Percentiles rank a stretch among this genome's conserved stretches.
phyloP scores from a whole-genome alignment of 2,888 invertebrate genomes.

The Zootermopsis nevadensis region DNA sequence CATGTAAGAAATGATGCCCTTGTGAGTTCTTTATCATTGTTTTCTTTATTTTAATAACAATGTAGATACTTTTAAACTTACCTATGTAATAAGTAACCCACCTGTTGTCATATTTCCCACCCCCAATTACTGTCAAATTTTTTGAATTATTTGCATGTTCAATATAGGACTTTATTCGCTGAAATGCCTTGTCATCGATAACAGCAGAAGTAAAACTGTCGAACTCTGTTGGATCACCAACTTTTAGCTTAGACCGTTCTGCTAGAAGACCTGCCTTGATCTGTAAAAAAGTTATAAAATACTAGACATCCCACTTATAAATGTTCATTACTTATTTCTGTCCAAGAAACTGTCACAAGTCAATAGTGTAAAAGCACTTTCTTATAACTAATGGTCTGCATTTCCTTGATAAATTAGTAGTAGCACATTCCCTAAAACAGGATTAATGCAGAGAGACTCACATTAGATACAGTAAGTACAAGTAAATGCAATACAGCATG shows the following conservation, averaged over 20 bases:
- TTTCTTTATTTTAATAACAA: too few species aligned
- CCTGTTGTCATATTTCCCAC: conserved; percentile 88
- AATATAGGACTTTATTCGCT: conserved; percentile 88
- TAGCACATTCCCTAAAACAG: too few species aligned
- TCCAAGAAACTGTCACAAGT: too few species aligned
- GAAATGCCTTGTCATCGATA: conserved; percentile 94
- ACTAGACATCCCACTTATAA: neutral
- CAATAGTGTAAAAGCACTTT: too few species aligned
- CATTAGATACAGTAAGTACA: too few species aligned
- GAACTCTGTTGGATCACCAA: conserved; percentile 87
- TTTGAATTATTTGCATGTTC: conserved; percentile 83
- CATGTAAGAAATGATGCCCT: too few species aligned
- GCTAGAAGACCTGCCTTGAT: conserved; percentile 79
- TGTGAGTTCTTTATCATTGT: too few species aligned
- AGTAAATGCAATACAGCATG: too few species aligned
- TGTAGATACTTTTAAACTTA: neutral
- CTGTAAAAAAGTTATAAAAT: conserved; percentile 59
- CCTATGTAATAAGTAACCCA: conserved; percentile 58
- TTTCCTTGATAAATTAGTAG: too few species aligned
- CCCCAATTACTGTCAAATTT: conserved; percentile 83
- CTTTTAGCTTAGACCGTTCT: conserved; percentile 78
- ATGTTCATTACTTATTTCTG: too few species aligned
- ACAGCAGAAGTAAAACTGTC: conserved; percentile 93
- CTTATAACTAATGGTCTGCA: too few species aligned
- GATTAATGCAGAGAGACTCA: too few species aligned